phyloP scores from a whole-genome alignment of 2,888 invertebrate genomes.

The Apocheima hispidaria region DNA sequence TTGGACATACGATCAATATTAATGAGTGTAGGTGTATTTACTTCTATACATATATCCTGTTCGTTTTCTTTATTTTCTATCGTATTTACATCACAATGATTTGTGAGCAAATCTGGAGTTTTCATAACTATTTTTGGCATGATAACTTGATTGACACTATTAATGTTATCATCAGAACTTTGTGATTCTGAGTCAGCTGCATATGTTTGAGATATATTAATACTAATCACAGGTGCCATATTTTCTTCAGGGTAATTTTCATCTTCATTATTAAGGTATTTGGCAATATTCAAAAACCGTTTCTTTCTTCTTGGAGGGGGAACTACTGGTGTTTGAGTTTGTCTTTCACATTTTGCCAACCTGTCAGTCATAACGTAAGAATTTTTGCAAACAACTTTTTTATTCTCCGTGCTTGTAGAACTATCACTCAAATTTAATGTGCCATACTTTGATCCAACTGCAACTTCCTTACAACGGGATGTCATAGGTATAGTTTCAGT shows the following conservation, averaged over 20 bases:
- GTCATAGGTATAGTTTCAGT: constrained; percentile 78
- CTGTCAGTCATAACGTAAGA: constrained; percentile 76
- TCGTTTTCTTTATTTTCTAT: constrained; percentile 43
- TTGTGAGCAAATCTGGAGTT: constrained; percentile 86
- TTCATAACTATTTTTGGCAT: constrained; percentile 57
- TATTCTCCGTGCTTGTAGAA: constrained; percentile 68
- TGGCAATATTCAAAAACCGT: constrained; percentile 40
- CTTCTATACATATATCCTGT: constrained; percentile 37
- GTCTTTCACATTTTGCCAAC: constrained; percentile 58
- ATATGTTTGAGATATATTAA: constrained; percentile 86
- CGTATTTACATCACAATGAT: constrained; percentile 64
- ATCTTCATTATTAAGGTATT: constrained; percentile 48
- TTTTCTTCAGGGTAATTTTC: constrained; percentile 55
- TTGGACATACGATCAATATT: constrained; percentile 13
- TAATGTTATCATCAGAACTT: constrained; percentile 81
- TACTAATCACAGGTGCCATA: constrained; percentile 83
- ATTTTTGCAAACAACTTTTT: constrained; percentile 60
- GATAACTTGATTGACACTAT: constrained; percentile 3
- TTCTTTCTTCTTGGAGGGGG: constrained; percentile 72
- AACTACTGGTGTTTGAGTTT: constrained; percentile 69
- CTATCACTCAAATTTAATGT: constrained; percentile 65
- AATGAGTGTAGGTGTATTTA: constrained; percentile 34
- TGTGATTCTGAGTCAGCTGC: constrained; percentile 73
- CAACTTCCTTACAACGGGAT: constrained; percentile 79
- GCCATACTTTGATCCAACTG: constrained; percentile 70